Conservation (phyloP, 2,113 vertebrate species). For the Sylvilagus bachmani region DNA sequence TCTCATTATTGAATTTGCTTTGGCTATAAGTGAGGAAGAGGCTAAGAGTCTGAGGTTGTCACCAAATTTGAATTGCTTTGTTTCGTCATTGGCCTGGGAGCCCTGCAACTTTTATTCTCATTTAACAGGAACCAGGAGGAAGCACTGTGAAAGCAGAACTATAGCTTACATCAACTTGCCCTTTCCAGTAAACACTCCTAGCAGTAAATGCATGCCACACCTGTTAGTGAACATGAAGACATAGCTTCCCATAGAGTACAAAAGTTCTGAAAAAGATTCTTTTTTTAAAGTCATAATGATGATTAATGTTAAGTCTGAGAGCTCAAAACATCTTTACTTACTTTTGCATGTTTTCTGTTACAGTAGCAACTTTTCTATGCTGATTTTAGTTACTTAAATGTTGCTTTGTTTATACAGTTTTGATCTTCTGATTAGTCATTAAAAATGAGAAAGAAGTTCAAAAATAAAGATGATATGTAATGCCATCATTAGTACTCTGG, state of each 20-base stretch:
- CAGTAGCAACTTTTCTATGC: background rate
- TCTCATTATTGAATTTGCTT: background rate
- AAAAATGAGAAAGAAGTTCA: background rate
- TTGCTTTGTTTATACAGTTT: background rate
- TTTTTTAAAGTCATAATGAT: background rate
- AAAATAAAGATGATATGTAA: background rate
- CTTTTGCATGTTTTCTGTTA: conserved; percentile 27
- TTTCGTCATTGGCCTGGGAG: background rate
- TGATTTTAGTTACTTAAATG: background rate
- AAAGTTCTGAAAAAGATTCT: background rate
- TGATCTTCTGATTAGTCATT: background rate
- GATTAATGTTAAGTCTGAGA: conserved; percentile 7
- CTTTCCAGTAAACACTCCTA: conserved; percentile 59
- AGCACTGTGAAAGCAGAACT: conserved; percentile 53
- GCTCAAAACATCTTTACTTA: background rate
- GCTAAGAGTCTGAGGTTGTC: background rate
- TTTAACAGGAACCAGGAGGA: conserved; percentile 46
- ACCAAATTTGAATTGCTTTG: background rate
- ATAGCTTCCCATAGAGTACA: background rate
- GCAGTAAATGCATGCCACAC: background rate
- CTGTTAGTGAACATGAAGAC: background rate
- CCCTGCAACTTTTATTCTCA: background rate
- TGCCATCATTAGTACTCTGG: background rate
- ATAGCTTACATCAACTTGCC: background rate
- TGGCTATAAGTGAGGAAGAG: background rate